Evolutionary conservation across 2,888 invertebrate species (phyloP).

Genomic region (Morinoia aosen): DNA sequence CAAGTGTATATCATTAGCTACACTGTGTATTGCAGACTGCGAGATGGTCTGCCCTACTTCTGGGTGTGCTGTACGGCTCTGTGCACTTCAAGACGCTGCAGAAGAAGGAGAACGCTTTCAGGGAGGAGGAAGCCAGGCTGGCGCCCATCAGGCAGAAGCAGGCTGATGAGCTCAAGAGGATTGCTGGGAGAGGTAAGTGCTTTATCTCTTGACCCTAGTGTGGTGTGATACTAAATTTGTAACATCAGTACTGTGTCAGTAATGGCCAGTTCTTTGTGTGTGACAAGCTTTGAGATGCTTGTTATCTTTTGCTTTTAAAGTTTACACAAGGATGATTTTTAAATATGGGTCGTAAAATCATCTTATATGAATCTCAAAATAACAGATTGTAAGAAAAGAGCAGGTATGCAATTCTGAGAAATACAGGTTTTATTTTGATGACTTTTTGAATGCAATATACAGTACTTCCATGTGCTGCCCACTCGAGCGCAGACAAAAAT

Average conservation of each 20-base stretch:
- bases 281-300: not conserved
- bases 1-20: no score
- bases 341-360: no score
- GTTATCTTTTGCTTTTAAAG: no score
- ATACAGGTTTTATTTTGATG: no score
- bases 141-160: slow-evolving; percentile 66
- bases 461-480: no score
- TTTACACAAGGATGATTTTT: no score
- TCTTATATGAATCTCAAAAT: no score
- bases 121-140: slow-evolving; percentile 66
- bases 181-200: slow-evolving; percentile 61
- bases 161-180: slow-evolving; percentile 62
- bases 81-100: slow-evolving; percentile 63
- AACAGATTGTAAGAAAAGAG: no score
- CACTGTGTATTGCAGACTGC: slow-evolving; percentile 61
- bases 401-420: no score
- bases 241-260: not conserved
- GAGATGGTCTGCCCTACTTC: slow-evolving; percentile 67
- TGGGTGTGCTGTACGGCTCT: slow-evolving; percentile 67
- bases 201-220: not conserved
- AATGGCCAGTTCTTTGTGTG: not conserved
- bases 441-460: no score
- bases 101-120: slow-evolving; percentile 61
- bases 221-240: not conserved
- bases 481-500: no score